Percentiles rank a stretch among this genome's conserved stretches.
Conservation (phyloP, 2,797 vertebrate genomes). For the Clarias platycephalus region DNA sequence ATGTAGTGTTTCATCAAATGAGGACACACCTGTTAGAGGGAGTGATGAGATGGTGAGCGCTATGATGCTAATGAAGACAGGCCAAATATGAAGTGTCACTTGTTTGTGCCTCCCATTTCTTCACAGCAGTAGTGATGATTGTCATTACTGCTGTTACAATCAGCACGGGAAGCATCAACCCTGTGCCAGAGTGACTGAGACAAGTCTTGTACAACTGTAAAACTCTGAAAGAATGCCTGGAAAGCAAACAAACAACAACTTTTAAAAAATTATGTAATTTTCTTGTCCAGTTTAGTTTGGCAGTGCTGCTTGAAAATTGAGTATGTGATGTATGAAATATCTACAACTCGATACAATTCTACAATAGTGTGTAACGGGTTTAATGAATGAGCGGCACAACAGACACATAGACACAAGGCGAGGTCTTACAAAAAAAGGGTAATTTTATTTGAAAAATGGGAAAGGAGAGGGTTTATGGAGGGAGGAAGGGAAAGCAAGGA, state of each 20-base stretch:
- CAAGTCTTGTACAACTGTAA: not conserved
- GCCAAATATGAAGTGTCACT: constrained; percentile 57
- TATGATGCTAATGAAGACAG: constrained; percentile 68
- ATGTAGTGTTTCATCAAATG: constrained; percentile 13
- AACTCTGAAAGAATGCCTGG: not conserved
- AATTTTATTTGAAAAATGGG: too few species aligned
- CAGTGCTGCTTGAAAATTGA: constrained; percentile 15
- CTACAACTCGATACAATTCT: not conserved
- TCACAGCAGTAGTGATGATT: constrained; percentile 58
- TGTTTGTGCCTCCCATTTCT: constrained; percentile 47
- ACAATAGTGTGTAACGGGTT: not conserved
- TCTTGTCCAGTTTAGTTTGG: constrained; percentile 39
- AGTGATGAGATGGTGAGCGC: constrained; percentile 41
- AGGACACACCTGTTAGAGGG: constrained; percentile 16
- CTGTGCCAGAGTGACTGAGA: constrained; percentile 9
- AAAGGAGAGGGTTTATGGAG: too few species aligned
- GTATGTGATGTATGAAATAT: not conserved
- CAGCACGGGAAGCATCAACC: constrained; percentile 54
- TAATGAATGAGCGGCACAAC: too few species aligned
- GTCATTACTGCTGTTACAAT: constrained; percentile 64
- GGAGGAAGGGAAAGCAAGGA: too few species aligned
- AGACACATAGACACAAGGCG: too few species aligned
- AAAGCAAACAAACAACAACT: not conserved
- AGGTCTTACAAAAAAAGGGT: too few species aligned
- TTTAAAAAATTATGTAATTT: constrained; percentile 10